Base-by-base conservation (phyloP, 2,797 vertebrate species). In the Gobionotothen gibberifrons region DNA sequence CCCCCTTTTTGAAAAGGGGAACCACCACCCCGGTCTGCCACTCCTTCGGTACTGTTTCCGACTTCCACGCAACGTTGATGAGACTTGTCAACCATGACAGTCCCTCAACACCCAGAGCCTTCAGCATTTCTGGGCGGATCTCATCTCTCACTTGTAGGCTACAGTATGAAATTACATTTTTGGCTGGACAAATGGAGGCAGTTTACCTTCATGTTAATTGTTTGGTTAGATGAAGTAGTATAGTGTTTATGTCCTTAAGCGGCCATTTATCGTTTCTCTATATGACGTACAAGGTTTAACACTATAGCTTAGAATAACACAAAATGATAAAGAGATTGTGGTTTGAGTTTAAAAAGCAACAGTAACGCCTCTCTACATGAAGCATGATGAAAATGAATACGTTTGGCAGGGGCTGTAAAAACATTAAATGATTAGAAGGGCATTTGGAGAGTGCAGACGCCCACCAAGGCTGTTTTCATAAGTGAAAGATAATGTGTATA, bases 181-280 rank as follows among this genome's bases (percentile, higher is more conserved):
- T 75, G 39, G 51, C 19, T 47, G 26, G 26, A 55, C 64, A 16
- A 56, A 52, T 72, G 0, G 48, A 17, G 1, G 16, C 6, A 39
- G 42, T 15, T 48, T 17, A 19, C 1, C 21, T 53, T 22, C 32
- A 47, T 62, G 62, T 11, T 39, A 3, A 21, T 19, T 46, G 5
- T 66, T 74, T 57, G 32, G 26, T 63, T 63, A 39, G n/a, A 68
- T 72, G 47, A 56, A 52, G 32, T 21, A 17, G 42, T 42, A 32
- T 21, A 17, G 42, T 42, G 21, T 72, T 51, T 54, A 44, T 5
- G 2, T 15, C 11, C 40, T 44, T 69, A 55, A 3, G 46, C 48
- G 54, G n/a, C 29, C 21, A 40, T 62, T 62, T 63, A 61, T 42
- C 51, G 21, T 19, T 13, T 29, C 14, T 44, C 14, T 48, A 16